Conservation (phyloP, 2,888 invertebrate species). For the Electrophaes corylata region DNA sequence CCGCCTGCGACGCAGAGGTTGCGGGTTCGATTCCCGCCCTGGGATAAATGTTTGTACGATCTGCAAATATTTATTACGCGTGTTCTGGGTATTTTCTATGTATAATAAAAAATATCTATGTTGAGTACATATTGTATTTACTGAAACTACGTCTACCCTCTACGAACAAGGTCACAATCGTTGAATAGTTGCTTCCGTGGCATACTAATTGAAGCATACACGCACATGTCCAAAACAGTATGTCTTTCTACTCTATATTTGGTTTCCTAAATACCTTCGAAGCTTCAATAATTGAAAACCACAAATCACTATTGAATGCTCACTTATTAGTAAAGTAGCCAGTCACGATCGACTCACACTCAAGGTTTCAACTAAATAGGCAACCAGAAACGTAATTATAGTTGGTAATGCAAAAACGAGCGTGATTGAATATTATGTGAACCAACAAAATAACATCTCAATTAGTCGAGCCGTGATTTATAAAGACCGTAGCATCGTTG, state of each 20-base stretch:
- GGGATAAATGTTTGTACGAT: too few relatives aligned
- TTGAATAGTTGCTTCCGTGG: constrained; percentile 12
- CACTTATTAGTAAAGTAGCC: constrained; percentile 52
- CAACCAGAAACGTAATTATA: constrained; percentile 63
- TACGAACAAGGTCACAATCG: constrained; percentile 3
- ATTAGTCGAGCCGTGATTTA: constrained; percentile 19
- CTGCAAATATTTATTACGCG: too few relatives aligned
- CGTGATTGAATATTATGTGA: constrained; percentile 25
- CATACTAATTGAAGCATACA: constrained; percentile 18
- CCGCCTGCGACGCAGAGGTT: too few relatives aligned
- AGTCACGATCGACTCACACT: constrained; percentile 61
- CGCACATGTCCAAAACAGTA: constrained; percentile 34
- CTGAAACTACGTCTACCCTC: neutral
- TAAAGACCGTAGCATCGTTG: constrained; percentile 25
- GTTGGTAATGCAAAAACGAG: constrained; percentile 29
- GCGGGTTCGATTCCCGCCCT: too few relatives aligned
- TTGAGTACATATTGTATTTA: too few relatives aligned
- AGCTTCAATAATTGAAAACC: constrained; percentile 64
- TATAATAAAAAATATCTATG: too few relatives aligned
- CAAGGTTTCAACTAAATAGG: constrained; percentile 63
- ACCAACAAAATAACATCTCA: constrained; percentile 25
- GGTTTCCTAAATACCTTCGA: constrained; percentile 45
- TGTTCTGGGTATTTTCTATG: too few relatives aligned
- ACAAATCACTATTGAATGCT: constrained; percentile 53
- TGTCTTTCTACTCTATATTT: constrained; percentile 44